A percentile compares a stretch with the other conserved stretches of the same genome.
Conservation (phyloP, 2,113 vertebrate genomes). For the Phycodurus eques region DNA sequence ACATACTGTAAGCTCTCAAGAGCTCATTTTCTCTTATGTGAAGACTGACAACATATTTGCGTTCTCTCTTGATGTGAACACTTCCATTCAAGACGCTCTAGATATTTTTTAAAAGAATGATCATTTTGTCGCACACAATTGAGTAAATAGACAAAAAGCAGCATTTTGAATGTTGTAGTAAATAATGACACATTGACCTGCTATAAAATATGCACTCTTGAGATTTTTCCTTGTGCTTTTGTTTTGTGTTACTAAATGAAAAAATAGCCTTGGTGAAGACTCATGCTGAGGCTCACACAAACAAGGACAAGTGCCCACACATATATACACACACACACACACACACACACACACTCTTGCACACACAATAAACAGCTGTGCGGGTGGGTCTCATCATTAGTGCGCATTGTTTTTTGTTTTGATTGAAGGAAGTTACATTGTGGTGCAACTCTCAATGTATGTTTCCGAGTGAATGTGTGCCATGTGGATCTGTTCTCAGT, state of each 20-base stretch:
- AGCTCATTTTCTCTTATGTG: background rate
- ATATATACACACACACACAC: background rate
- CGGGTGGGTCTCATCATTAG: slow-evolving; percentile 63
- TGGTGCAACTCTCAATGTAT: slow-evolving; percentile 72
- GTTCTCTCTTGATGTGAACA: background rate
- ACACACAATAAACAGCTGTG: slow-evolving; percentile 58
- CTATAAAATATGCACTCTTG: slow-evolving; percentile 1
- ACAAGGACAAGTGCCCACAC: background rate
- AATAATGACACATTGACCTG: slow-evolving; percentile 2
- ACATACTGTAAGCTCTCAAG: background rate
- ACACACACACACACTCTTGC: slow-evolving; percentile 13
- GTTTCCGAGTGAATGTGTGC: slow-evolving; percentile 71
- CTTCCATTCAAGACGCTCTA: background rate
- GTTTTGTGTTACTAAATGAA: slow-evolving; percentile 2
- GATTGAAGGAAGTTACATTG: slow-evolving; percentile 61
- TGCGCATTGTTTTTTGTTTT: slow-evolving; percentile 63
- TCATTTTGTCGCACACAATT: background rate
- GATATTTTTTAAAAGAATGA: background rate
- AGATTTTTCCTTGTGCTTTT: slow-evolving; percentile 27
- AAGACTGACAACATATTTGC: background rate
- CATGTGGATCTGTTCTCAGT: slow-evolving; percentile 99
- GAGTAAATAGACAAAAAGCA: background rate
- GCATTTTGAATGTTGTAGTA: background rate
- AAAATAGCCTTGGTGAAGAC: slow-evolving; percentile 38
- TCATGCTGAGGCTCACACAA: slow-evolving; percentile 29